These are phyloP conservation scores for Drosophila borborema DNA, from an alignment of 2,888 invertebrate species.

Conservation along the genomic window DNA sequence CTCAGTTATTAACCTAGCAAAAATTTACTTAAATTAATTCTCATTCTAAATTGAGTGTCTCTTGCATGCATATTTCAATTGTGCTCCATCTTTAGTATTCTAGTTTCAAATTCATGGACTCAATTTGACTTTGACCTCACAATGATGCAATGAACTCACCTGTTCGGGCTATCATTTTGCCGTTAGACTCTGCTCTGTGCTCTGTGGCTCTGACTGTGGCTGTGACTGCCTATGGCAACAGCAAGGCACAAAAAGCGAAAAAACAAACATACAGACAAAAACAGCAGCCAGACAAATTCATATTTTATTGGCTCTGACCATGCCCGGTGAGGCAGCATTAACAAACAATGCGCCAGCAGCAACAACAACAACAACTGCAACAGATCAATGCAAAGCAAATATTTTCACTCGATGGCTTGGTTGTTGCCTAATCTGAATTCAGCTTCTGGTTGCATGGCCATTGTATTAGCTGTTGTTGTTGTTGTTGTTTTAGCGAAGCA, in stretches of 20 bases:
- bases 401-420: slow-evolving; percentile 70
- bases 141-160: slow-evolving; percentile 66
- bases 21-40: background rate
- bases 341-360: slow-evolving; percentile 70
- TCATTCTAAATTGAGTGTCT: background rate
- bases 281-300: slow-evolving; percentile 71
- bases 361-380: slow-evolving; percentile 47
- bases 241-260: slow-evolving; percentile 19
- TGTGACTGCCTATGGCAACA: slow-evolving; percentile 47
- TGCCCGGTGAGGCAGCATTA: slow-evolving; percentile 66
- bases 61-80: background rate
- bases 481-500: slow-evolving; percentile 39
- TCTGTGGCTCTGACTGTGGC: slow-evolving; percentile 21
- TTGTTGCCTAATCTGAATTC: slow-evolving; percentile 68
- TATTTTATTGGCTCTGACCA: slow-evolving; percentile 78
- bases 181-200: slow-evolving; percentile 55
- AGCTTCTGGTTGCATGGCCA: slow-evolving; percentile 67
- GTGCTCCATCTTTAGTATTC: background rate
- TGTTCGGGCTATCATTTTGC: slow-evolving; percentile 59
- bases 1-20: background rate
- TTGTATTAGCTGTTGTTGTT: slow-evolving; percentile 59
- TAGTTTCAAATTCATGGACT: slow-evolving; percentile 34
- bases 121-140: slow-evolving; percentile 56
- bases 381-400: slow-evolving; percentile 74
- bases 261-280: slow-evolving; percentile 17